Percentiles rank a stretch among this genome's conserved stretches.
These are phyloP conservation scores for Crotalus horridus DNA, from an alignment of 2,113 vertebrate species.

Conservation along the genomic window DNA sequence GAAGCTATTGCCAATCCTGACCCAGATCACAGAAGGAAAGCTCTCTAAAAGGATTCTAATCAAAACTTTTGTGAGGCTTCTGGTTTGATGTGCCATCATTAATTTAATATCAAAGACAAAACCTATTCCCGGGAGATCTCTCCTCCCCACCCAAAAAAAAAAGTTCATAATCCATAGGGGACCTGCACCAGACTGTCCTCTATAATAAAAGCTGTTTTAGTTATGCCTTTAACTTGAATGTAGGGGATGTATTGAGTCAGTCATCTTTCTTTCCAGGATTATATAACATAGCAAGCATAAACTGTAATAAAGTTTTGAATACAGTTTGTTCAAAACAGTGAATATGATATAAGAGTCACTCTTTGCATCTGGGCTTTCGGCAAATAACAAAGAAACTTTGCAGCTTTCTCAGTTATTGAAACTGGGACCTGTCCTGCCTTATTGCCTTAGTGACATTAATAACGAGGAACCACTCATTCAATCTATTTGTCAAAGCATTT, in stretches of 20 bases:
- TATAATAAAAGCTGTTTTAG: neutral
- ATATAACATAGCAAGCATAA: neutral
- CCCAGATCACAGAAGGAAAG: neutral
- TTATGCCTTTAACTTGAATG: neutral
- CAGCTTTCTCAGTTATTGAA: constrained; percentile 17
- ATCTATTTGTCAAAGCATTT: constrained; percentile 16
- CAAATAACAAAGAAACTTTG: neutral
- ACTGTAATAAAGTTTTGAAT: neutral
- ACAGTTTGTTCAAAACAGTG: neutral
- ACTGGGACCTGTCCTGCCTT: neutral
- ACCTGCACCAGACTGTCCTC: neutral
- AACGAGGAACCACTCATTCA: constrained; percentile 3
- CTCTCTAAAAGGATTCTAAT: neutral
- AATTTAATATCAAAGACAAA: neutral
- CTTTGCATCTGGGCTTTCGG: neutral
- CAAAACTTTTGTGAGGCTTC: neutral
- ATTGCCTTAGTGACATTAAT: constrained; percentile 21
- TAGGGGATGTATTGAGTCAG: neutral
- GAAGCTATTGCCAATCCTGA: neutral
- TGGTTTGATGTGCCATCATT: neutral
- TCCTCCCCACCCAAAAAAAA: neutral
- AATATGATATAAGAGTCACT: neutral
- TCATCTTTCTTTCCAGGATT: neutral
- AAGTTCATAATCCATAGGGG: neutral
- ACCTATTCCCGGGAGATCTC: neutral